Base-by-base conservation (phyloP, 2,888 invertebrate species). In the Poecilus cupreus region DNA sequence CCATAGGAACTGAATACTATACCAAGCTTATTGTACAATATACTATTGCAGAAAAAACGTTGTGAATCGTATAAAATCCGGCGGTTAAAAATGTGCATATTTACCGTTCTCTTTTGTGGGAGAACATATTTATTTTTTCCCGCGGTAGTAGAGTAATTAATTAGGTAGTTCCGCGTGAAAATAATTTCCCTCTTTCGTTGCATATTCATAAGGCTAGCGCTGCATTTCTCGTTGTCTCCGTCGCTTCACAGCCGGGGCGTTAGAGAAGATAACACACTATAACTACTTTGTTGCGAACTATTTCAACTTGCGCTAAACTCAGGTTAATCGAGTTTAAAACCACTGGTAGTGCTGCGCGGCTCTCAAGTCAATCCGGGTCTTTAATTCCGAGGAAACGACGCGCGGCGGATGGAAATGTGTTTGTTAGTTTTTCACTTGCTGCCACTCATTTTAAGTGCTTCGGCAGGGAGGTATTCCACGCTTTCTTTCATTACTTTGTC, bases 131-230 rank as follows among this genome's bases (percentile, higher is more conserved):
- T 18, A 51, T 51, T 68, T 68, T 64, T 37, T 68, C 64, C 37
- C 64, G 18, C 8, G 64, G 64, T 68, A 68, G 37, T 32, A 4
- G 37, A 37, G 64, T 68, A 68, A 68, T 68, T 37, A 68, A 37
- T 68, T 68, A 68, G 32, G 16, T 68, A 32, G 16, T 51, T 51
- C 51, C 64, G 64, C 20, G 64, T 51, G 51, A 51, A 68, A 68
- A 68, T 68, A 37, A 68, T 68, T 68, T 68, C 64, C 16, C 16
- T 68, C 64, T 68, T 68, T 68, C 18, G 37, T 68, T 68, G 64
- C 64, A 68, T 68, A 68, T 68, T 68, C 64, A 68, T 68, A 13
- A 54, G 54, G 3, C 20, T 5, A 54, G 54, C 32, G 32, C 2
- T 2, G 32, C 13, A 10, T 13, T 46, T 10, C 13, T 51, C 51